Evolutionary conservation across 2,113 vertebrate species (phyloP).

Genomic region (Rana temporaria): DNA sequence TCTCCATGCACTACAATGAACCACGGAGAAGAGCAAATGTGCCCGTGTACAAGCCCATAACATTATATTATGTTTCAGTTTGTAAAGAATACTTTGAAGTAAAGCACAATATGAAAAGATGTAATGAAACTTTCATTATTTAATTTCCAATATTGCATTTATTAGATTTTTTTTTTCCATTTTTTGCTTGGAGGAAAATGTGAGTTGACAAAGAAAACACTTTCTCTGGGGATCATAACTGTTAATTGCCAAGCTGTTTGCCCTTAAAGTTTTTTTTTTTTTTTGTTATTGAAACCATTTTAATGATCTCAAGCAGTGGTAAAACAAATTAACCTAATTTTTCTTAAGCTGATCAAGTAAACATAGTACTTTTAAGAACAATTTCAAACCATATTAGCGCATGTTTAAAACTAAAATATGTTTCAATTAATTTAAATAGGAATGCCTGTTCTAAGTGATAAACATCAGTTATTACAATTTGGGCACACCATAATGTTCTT

Average conservation of each 20-base stretch:
- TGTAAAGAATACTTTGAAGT: neutral
- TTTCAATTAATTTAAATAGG: slow-evolving; percentile 1
- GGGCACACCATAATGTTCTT: no score
- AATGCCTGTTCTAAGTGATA: neutral
- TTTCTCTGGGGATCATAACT: slow-evolving; percentile 34
- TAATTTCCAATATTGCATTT: no score
- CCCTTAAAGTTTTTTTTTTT: slow-evolving; percentile 43
- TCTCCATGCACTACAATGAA: no score
- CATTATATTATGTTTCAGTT: no score
- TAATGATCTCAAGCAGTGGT: slow-evolving; percentile 38
- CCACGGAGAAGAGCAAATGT: no score
- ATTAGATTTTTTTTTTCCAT: neutral
- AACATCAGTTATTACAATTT: neutral
- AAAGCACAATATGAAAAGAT: neutral
- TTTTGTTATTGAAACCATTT: slow-evolving; percentile 41
- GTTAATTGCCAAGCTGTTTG: slow-evolving; percentile 47
- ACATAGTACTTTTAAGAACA: slow-evolving; percentile 27
- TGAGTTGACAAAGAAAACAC: slow-evolving; percentile 16
- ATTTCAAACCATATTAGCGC: slow-evolving; percentile 4
- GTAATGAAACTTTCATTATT: no score
- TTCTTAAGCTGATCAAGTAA: slow-evolving; percentile 34
- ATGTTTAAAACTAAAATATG: slow-evolving; percentile 15
- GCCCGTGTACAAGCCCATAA: no score
- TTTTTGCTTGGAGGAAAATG: neutral
- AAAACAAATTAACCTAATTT: slow-evolving; percentile 50